Evolutionary conservation across 2,113 vertebrate species (phyloP), one percentile per base, ranked within the genome.

Genomic region (Vimba vimba): DNA sequence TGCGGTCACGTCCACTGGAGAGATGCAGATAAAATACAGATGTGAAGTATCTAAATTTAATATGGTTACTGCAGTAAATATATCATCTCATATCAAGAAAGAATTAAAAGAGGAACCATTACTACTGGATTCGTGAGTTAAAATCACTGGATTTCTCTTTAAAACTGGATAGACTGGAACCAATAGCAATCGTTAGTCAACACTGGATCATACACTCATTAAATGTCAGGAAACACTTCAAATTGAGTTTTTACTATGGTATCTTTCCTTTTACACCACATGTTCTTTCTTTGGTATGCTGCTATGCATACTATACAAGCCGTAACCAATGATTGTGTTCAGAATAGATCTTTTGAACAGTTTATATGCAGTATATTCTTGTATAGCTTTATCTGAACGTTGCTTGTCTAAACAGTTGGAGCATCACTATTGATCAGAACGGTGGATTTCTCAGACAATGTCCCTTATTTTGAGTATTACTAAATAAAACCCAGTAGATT

Each of bases 81-180:
- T 52, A 27, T 73, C 68, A 33, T 27, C 36, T 68, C 87, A 82
- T 86, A 50, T 71, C 57, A 75, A 52, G 11, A 23, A 30, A 66
- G n/a, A 21, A 21, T 19, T 2, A 47, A 81, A 64, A 25, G 36
- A 39, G 7, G 45, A 76, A 30, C 4, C 13, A 15, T 50, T 10
- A 71, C 69, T 50, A 88, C 87, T 88, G 85, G 87, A 85, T 27
- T 39, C 47, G 13, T 47, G 52, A 62, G 73, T 60, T 27, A 57
- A 43, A 69, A 55, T 57, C 81, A 88, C 89, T 90, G 89, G 87
- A 86, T 86, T 82, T 85, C 78, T 50, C 13, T 25, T 52, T 13
- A 82, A 85, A 88, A 87, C 87, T 85, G 87, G 87, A 86, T 21
- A 57, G 6, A 85, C 87, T 90, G 89, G 87, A 88, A 82, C 23